Conservation (phyloP, 2,888 invertebrate genomes). For the Tipula helvola region DNA sequence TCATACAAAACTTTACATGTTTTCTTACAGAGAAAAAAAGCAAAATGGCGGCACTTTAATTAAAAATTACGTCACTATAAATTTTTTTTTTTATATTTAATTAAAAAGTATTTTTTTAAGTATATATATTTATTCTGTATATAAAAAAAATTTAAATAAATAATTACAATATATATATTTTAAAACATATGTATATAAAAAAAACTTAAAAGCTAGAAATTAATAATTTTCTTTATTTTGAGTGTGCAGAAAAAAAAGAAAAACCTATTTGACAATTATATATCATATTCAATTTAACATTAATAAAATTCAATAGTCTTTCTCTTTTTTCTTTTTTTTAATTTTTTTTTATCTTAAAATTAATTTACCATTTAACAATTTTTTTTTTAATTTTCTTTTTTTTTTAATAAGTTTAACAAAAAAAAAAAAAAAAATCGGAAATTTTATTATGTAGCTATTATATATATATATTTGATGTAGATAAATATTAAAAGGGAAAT, state of each 20-base stretch:
- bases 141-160: background rate
- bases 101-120: background rate
- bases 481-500: background rate
- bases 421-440: background rate
- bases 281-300: background rate
- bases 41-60: background rate
- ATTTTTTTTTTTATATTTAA: background rate
- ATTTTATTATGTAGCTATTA: background rate
- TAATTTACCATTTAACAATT: constrained; percentile 7
- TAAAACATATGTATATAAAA: background rate
- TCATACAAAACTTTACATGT: background rate
- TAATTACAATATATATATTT: background rate
- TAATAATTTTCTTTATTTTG: background rate
- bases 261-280: background rate
- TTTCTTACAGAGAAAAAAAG: background rate
- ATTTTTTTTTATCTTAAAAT: constrained; percentile 5
- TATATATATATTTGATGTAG: background rate
- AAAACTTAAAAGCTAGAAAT: background rate
- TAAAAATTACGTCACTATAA: background rate
- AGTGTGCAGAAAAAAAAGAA: background rate
- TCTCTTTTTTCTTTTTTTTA: background rate
- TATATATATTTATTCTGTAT: background rate
- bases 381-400: background rate
- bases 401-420: background rate
- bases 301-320: background rate